A percentile compares a stretch with the other conserved stretches of the same genome.
Evolutionary conservation across 2,113 vertebrate species (phyloP).

Genomic region (Lichenostomus cassidix): DNA sequence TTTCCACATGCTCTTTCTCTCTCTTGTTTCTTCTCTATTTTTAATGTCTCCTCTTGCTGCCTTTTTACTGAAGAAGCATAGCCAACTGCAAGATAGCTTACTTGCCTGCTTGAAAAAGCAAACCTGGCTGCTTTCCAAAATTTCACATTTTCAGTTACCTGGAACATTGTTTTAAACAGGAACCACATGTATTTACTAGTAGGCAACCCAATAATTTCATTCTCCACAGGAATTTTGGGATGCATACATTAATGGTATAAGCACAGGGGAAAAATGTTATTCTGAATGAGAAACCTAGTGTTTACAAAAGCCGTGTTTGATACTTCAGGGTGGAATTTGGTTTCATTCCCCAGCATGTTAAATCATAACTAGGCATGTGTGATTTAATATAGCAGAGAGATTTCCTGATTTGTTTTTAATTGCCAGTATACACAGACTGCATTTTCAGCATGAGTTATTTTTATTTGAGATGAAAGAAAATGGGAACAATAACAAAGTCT

Average conservation of each 20-base stretch:
- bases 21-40: background rate
- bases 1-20: background rate
- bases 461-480: constrained; percentile 57
- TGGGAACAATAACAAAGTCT: constrained; percentile 20
- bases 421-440: constrained; percentile 21
- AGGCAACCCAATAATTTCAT: constrained; percentile 10
- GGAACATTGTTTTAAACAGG: background rate
- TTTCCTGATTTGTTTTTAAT: constrained; percentile 59
- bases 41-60: background rate
- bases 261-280: background rate
- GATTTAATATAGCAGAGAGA: constrained; percentile 47
- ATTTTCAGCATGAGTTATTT: constrained; percentile 57
- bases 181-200: background rate
- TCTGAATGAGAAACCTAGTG: background rate
- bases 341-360: constrained; percentile 32
- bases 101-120: background rate
- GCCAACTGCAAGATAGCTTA: background rate
- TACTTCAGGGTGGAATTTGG: constrained; percentile 3
- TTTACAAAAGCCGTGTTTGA: background rate
- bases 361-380: constrained; percentile 41
- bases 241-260: background rate
- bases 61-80: background rate
- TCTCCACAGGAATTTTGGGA: constrained; percentile 17
- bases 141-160: constrained; percentile 31
- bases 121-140: background rate